These are phyloP conservation scores for Pandemis cinnamomeana DNA, from an alignment of 2,888 invertebrate species.

Conservation along the genomic window DNA sequence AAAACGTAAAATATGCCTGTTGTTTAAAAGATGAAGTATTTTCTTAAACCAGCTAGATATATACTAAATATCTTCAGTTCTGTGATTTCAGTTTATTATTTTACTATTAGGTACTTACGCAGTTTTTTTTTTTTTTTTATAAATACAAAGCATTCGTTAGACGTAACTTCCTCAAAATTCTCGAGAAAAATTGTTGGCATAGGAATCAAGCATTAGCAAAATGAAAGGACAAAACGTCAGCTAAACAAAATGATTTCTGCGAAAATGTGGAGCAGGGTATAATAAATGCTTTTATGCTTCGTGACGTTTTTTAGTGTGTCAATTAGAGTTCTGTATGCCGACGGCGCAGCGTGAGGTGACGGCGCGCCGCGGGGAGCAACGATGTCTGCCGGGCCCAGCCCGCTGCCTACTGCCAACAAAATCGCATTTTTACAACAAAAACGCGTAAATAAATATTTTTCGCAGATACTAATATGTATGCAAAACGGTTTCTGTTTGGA, in stretches of 20 bases:
- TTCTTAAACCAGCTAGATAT: too few species aligned
- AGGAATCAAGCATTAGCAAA: background rate
- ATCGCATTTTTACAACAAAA: conserved; percentile 28
- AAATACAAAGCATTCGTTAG: too few species aligned
- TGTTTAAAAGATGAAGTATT: too few species aligned
- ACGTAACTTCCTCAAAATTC: background rate
- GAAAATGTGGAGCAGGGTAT: conserved; percentile 45
- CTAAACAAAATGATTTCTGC: conserved; percentile 38
- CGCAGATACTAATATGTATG: background rate
- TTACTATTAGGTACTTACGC: too few species aligned
- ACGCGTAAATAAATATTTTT: background rate
- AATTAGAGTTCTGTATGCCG: conserved; percentile 81
- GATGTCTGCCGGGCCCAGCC: conserved; percentile 44
- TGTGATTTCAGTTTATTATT: too few species aligned
- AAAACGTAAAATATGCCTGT: too few species aligned
- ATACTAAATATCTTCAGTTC: too few species aligned
- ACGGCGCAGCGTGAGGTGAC: conserved; percentile 73
- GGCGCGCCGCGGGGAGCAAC: conserved; percentile 51
- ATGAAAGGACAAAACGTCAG: background rate
- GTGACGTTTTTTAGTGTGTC: conserved; percentile 80
- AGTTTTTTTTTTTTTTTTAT: too few species aligned
- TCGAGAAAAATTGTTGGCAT: background rate
- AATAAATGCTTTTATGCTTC: conserved; percentile 62
- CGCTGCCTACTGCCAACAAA: conserved; percentile 50
- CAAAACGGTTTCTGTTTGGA: conserved; percentile 8